Base-by-base conservation (phyloP, 2,888 invertebrate genomes). In the Penaeus monodon region DNA sequence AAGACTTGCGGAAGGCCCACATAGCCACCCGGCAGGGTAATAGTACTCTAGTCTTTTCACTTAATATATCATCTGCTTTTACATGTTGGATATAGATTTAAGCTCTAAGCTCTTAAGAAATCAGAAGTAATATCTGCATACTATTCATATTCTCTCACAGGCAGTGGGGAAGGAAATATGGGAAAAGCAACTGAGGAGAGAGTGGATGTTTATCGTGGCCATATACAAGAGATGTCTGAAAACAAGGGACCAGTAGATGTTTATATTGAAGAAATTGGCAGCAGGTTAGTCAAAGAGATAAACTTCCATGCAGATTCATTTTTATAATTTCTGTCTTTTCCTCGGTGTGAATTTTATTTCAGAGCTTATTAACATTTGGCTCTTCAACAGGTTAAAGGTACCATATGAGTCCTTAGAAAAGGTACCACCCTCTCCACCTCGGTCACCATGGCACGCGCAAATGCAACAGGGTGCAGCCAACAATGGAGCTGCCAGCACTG, bases 241-340 rank as follows among this genome's bases (percentile, higher is more conserved):
- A 89, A 89, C 65, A 86, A 89, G 38, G 89, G 89, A 29, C 89
- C 89, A n/a, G 89, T 86, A 57, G 89, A 89, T 81, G 89, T 89
- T n/a, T 89, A 77, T 70, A 81, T 86, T 44, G 89, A 89, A 81
- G 89, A 89, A 84, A 80, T 89, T 66, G 86, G 86, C 63, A 64
- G 44, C 33, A 86, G 89, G 89, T 86, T 81, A 88, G 77, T 44
- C 24, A 64, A 2, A 81, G 33, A 49, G 12, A 12, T 14, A 49
- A 2, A 49, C 14, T 2, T 38, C 4, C 27, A 38, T 38, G 4
- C 33, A 38, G 24, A 66, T 8, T 14, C 3, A 20, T 68, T 57
- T 24, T 20, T 27, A 57, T 27, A 20, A 24, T n/a, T 77, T 77
- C 44, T 24, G 27, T 24, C 57, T 74, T 2, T 29, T 29, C 29